Evolutionary conservation across 2,888 invertebrate genomes (phyloP), one percentile per base, ranked within the genome.

Genomic region (Lycocerus yunnanus): DNA sequence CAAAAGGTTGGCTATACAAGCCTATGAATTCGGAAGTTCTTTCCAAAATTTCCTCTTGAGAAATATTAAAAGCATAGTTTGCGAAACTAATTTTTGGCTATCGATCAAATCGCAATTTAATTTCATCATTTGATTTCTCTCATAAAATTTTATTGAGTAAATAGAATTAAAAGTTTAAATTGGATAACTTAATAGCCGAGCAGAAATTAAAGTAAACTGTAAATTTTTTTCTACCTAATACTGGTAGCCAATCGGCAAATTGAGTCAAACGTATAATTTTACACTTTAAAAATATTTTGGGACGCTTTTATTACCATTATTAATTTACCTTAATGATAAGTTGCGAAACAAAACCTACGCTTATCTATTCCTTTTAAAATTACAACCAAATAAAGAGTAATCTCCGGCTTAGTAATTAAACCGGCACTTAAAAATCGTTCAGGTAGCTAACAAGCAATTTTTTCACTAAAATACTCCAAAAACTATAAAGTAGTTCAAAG

Each of bases 401-500:
- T 43, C 43, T 18, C 20, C n/a, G 20, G 18, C n/a, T 63, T n/a
- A 18, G 20, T 63, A 63, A 63, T 63, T 63, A 63, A 63, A 20
- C 8, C 61, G 61, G 61, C 61, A 63, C 61, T 63, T 63, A 63
- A 63, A 63, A 43, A 63, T 16, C 61, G 61, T 63, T 63, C 61
- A 63, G 61, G 61, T 63, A 63, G 61, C 61, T 63, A 20, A 20
- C 20, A 18, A 63, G 61, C 20, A 18, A 63, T 63, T 63, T 63
- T 63, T 66, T 66, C 21, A 27, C 24, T 66, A 43, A 43, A 43
- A 43, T n/a, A 0, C 43, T 43, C 43, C 6, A 43, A 43, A 43
- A 66, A 21, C 65, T 15, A 65, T 70, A 70, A 70, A 70, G 16
- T 61, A 20, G 27, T 43, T 65, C 18, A 18, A 70, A 65, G 43